Base-by-base conservation (phyloP, 2,888 invertebrate species). In the Teleiodes luculella region DNA sequence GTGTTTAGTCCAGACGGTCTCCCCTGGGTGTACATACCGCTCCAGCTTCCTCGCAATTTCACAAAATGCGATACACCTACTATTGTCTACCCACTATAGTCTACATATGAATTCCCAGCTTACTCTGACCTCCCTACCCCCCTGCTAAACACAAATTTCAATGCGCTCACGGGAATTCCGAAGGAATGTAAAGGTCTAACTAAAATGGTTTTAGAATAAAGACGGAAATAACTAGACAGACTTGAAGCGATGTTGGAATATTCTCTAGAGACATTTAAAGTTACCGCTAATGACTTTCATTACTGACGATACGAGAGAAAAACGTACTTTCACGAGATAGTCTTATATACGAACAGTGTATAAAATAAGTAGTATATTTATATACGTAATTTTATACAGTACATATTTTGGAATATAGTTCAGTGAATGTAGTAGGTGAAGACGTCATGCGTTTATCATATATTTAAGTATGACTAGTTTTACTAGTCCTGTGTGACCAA, bases 171-270 rank as follows among this genome's bases (percentile, higher is more conserved):
- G 58, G 60, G 59, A 63, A 64, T 69, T 65, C 66, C 67, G 67
- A 63, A 59, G 63, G 57, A 58, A 50, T 46, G 53, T 55, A 68
- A 66, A 72, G 83, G 45, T 75, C 86, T 66, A 11, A 28, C 51
- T 71, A 58, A 62, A 69, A 58, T 80, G 79, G 86, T 60, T 67
- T 66, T 62, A 66, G 70, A 67, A 64, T 57, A 61, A 71, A 78
- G 82, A 83, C 83, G 79, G 78, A 82, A 83, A 85, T 83, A 86
- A 82, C 84, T 80, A 83, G 76, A 80, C 76, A 76, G 77, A 78
- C 79, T 66, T 70, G 77, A 74, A 76, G 80, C 80, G 74, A 81
- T 86, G 83, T 87, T 85, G 84, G 81, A 85, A 80, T 83, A 53
- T 73, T 80, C 80, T 76, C 78, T 71, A 67, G 78, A 77, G 80